Evolutionary conservation across 2,113 vertebrate species (phyloP).

Genomic region (Carassius gibelio): DNA sequence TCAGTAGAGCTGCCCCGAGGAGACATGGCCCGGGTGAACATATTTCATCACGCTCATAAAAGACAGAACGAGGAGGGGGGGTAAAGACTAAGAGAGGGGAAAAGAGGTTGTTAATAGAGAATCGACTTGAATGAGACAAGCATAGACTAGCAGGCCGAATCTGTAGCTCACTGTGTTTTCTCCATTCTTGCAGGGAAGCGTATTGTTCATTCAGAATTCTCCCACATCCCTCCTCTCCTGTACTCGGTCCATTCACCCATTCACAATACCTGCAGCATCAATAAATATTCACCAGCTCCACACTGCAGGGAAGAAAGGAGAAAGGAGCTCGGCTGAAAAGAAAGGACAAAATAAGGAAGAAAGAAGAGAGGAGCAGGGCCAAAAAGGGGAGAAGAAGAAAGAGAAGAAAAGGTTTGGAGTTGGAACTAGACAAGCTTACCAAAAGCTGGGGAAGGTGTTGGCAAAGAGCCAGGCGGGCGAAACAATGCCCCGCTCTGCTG

Average conservation of each 20-base stretch:
- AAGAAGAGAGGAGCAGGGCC: slow-evolving; percentile 45
- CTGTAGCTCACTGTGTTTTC: slow-evolving; percentile 48
- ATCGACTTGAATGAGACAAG: slow-evolving; percentile 37
- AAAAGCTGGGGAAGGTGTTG: slow-evolving; percentile 66
- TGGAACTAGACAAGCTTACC: slow-evolving; percentile 67
- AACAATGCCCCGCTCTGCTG: slow-evolving; percentile 71
- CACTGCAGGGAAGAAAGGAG: slow-evolving; percentile 64
- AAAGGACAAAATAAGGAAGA: slow-evolving; percentile 51
- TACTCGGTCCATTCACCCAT: slow-evolving; percentile 55
- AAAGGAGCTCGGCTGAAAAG: slow-evolving; percentile 55
- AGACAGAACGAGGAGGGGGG: not conserved
- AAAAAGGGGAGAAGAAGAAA: slow-evolving; percentile 44
- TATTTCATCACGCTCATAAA: slow-evolving; percentile 57
- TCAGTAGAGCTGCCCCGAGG: slow-evolving; percentile 57
- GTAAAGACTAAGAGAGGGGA: slow-evolving; percentile 4
- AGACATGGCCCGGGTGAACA: slow-evolving; percentile 52
- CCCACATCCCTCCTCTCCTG: slow-evolving; percentile 52
- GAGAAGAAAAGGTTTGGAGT: slow-evolving; percentile 67
- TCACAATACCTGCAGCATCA: slow-evolving; percentile 66
- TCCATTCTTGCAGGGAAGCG: slow-evolving; percentile 53
- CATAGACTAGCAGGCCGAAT: slow-evolving; percentile 48
- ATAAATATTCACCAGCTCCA: slow-evolving; percentile 68
- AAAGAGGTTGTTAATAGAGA: slow-evolving; percentile 37
- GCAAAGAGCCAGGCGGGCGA: slow-evolving; percentile 64
- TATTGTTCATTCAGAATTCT: slow-evolving; percentile 63